Evolutionary conservation across 2,113 vertebrate genomes (phyloP), one percentile per base, ranked within the genome.

Genomic region (Oxyura jamaicensis): DNA sequence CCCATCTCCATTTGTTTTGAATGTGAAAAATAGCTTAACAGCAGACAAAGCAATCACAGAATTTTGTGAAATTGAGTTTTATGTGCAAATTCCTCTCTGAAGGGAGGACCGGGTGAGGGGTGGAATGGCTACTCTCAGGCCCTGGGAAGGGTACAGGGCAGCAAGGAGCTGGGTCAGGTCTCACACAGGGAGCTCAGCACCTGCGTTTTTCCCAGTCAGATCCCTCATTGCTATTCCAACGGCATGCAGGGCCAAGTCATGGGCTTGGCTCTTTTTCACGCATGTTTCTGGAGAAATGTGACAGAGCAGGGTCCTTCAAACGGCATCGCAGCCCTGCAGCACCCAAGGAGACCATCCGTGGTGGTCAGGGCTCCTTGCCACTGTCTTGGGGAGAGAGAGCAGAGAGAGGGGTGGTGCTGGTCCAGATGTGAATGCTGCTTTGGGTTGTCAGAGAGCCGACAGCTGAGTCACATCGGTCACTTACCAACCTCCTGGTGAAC

Each of bases 121-220:
- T 58, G 28, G 31, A 39, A 21, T 5, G 6, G 42, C 58, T 69
- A 46, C 33, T 36, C 52, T 33, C 13, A 1, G 3, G 10, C 42
- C 26, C 3, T 3, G n/a, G 35, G 41, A 56, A 56, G 72, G 31
- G 41, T 39, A 28, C 1, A 1, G 62, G 36, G 10, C 52, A 68
- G 42, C 4, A 2, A 83, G 33, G 65, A 78, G 41, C n/a, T 4
- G 1, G 21, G 0, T 3, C 2, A 3, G 4, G 12, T 73, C 4
- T 3, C 41, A 21, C 25, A 25, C 65, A 22, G 66, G 56, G 73
- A 72, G 41, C 23, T 50, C 60, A 53, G 39, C 41, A 52, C 36
- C 31, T 23, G 33, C 33, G 48, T 44, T 50, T 31, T 6, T 65
- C 26, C 23, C 2, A 1, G 25, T 86, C 58, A 33, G 22, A 85